phyloP scores from a whole-genome alignment of 2,888 invertebrate genomes.

The Ophion ventricosus region DNA sequence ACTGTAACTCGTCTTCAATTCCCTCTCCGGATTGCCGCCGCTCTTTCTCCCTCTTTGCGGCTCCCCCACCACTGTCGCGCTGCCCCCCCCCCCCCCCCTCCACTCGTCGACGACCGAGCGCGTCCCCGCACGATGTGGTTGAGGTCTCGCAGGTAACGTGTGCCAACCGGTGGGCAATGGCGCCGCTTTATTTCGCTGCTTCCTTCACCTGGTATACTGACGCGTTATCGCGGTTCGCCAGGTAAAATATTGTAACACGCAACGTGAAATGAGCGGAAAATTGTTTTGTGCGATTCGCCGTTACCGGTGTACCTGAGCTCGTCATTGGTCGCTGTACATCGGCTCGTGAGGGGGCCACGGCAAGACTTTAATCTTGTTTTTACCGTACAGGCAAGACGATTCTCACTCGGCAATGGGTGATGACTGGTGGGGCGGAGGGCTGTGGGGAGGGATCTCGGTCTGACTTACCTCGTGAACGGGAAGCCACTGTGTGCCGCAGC shows the following conservation, averaged over 20 bases:
- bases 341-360: slow-evolving; percentile 55
- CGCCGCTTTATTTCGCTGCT: slow-evolving; percentile 69
- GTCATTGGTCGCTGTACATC: slow-evolving; percentile 20
- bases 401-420: slow-evolving; percentile 40
- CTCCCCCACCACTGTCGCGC: slow-evolving; percentile 40
- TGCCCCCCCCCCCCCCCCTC: slow-evolving; percentile 41
- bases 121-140: slow-evolving; percentile 24
- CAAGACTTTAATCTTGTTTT: slow-evolving; percentile 79
- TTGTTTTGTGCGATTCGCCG: slow-evolving; percentile 19
- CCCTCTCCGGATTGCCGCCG: slow-evolving; percentile 12
- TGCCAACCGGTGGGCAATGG: slow-evolving; percentile 77
- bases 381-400: slow-evolving; percentile 78
- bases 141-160: slow-evolving; percentile 69
- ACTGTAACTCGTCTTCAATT: background rate
- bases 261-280: slow-evolving; percentile 66
- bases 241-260: slow-evolving; percentile 66
- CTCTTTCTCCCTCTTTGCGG: slow-evolving; percentile 19
- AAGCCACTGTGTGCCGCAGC: slow-evolving; percentile 55
- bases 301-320: background rate
- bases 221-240: slow-evolving; percentile 75
- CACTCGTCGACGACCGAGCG: slow-evolving; percentile 12
- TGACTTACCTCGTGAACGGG: slow-evolving; percentile 78
- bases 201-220: slow-evolving; percentile 69
- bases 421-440: background rate
- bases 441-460: slow-evolving; percentile 70